Conservation (phyloP, 2,797 vertebrate species). For the Chelonia mydas region DNA sequence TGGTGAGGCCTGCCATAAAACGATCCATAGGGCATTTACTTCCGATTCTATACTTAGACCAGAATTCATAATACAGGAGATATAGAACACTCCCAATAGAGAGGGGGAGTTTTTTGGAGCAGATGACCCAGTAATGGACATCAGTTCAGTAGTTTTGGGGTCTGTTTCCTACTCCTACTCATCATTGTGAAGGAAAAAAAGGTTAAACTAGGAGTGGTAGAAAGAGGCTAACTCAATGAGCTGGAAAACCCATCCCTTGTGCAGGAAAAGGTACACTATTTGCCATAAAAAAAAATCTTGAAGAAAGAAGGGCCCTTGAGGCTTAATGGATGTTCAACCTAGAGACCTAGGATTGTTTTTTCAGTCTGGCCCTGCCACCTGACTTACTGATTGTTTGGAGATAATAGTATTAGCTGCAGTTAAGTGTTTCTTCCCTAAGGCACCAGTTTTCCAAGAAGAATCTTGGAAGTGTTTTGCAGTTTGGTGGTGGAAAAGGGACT, state of each 20-base stretch:
- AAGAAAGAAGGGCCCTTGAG: not conserved
- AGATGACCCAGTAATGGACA: not conserved
- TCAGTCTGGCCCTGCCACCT: not conserved
- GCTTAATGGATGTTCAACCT: fast-evolving
- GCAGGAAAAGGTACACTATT: not conserved
- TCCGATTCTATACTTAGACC: too few species aligned
- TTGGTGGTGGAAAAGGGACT: not conserved
- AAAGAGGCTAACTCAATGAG: not conserved
- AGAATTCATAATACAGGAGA: too few species aligned
- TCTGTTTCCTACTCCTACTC: not conserved
- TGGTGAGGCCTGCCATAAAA: not conserved
- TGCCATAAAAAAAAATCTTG: fast-evolving
- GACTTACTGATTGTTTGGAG: not conserved
- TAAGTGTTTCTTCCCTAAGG: not conserved
- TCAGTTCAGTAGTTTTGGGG: not conserved
- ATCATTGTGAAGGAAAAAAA: not conserved
- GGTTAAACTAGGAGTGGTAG: too few species aligned
- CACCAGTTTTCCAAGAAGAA: not conserved
- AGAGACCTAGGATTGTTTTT: not conserved
- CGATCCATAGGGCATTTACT: not conserved
- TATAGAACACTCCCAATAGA: not conserved
- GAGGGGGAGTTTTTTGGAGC: not conserved
- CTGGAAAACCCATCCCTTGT: not conserved
- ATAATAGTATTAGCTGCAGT: not conserved
- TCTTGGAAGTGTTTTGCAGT: not conserved